Evolutionary conservation across 2,797 vertebrate genomes (phyloP), one percentile per base, ranked within the genome.

Genomic region (Sebastes kiyomatsui): DNA sequence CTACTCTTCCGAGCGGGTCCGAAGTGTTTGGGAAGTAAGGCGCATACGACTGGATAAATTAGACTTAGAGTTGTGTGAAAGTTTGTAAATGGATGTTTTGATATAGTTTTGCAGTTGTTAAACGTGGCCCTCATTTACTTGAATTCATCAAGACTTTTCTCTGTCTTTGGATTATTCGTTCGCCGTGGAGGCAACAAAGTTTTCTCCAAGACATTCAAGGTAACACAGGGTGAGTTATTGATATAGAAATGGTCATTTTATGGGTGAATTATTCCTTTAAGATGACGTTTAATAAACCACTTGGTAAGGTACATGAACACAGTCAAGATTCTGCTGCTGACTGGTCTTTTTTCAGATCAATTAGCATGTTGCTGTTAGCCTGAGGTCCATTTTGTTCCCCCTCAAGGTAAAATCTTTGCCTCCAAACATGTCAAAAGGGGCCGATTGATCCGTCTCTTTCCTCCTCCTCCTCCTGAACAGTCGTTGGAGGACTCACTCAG

Each of bases 401-500:
- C 59, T 81, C 14, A 70, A 77, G 58, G 35, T 72, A 66, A 84
- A 83, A 72, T 66, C 16, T 75, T 72, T 80, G 68, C 56, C 30
- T 72, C 49, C 69, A 38, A 73, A 59, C 32, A 52, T 70, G 55
- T 82, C 67, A 74, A 65, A 86, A 72, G 38, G 16, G 35, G 83
- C 67, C 10, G 20, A 82, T 88, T 83, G 67, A 86, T 88, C 71
- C 5, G n/a, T 72, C 54, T 72, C 42, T 80, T 22, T 22, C 32
- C 62, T 72, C 42, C 49, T 58, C 14, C 13, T 79, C 33, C 78
- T 76, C 70, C 58, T 75, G 59, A 81, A 67, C 72, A 38, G 62
- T 85, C 20, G 0, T 77, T 75, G 32, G 54, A 79, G 70, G 66
- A 79, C 74, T 70, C 70, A 69, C 74, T 84, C 72, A 69, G 62